Evolutionary conservation across 2,888 invertebrate genomes (phyloP), one percentile per base, ranked within the genome.

Genomic region (Autographa pulchrina): DNA sequence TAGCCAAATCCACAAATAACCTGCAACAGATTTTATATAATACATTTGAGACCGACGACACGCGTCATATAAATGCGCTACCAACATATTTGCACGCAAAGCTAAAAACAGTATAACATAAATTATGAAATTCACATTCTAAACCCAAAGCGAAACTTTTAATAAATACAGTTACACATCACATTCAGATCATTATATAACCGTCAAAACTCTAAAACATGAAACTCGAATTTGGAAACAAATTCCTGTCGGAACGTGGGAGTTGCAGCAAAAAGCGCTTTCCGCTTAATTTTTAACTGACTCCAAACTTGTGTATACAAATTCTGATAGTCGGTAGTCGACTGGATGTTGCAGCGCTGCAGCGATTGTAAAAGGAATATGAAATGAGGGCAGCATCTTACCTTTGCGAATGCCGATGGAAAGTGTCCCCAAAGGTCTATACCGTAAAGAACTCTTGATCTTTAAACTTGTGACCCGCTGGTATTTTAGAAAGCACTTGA

Each of bases 301-400:
- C 31, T 68, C 41, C 43, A n/a, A 72, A 84, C 64, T 78, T 81
- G 20, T 62, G 74, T 82, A 32, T 70, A 74, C 82, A 78, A 83
- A 81, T 76, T 82, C 68, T 16, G 67, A 70, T 60, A 58, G 73
- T 70, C 69, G 31, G 38, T 61, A 38, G 63, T 73, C 43, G 32
- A 41, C 54, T 81, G 52, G 68, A 64, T 78, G 81, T 75, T 81
- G 70, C 62, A 83, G 66, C 64, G 68, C 61, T 81, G 78, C 78
- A 81, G 41, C 60, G 38, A 62, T 75, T 73, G 65, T 68, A 83
- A 85, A 87, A 80, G 84, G 87, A 87, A 87, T 88, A 72, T 70
- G 43, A 66, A 83, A 88, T 88, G 85, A 86, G 78, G 61, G 58
- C 54, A 65, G 73, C 70, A 80, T 78, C 85, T 83, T 78, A 61